Percentiles rank a stretch among this genome's conserved stretches.
Conservation (phyloP, 1,140 invertebrate genomes). For the Dolichoris vasculosae region DNA sequence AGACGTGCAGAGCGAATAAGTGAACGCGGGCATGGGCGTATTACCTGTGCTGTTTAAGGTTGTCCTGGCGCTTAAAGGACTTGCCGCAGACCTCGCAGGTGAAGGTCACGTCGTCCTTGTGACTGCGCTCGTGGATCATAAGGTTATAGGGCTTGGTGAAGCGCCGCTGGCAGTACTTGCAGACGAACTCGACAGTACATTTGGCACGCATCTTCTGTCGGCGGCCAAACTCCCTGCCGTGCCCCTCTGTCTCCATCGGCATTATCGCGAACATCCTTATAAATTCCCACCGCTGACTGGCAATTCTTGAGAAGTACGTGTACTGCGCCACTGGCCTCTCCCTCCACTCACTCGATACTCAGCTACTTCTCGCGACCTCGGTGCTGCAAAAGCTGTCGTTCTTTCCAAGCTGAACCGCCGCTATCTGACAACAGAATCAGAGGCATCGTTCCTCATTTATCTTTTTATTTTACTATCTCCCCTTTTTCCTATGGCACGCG, state of each 20-base stretch:
- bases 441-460: background rate
- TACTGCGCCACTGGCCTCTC: conserved; percentile 27
- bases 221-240: conserved; percentile 87
- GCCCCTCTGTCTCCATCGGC: conserved; percentile 91
- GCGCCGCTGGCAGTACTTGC: conserved; percentile 98
- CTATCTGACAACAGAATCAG: conserved; percentile 29
- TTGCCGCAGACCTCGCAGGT: conserved; percentile 99
- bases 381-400: conserved; percentile 45
- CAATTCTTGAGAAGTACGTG: conserved; percentile 16
- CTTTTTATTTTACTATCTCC: background rate
- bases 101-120: conserved; percentile 97
- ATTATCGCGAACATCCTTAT: conserved; percentile 83
- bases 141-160: conserved; percentile 99
- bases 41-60: conserved; percentile 95
- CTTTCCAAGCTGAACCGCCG: background rate
- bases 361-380: background rate
- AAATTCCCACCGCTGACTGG: conserved; percentile 74
- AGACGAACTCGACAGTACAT: conserved; percentile 94
- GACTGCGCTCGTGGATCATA: conserved; percentile 98
- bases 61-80: conserved; percentile 97
- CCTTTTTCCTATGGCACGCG: background rate
- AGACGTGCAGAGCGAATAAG: background rate
- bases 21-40: background rate
- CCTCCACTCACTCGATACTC: conserved; percentile 18
- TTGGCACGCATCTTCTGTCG: conserved; percentile 94